Evolutionary conservation across 2,888 invertebrate species (phyloP), one percentile per base, ranked within the genome.

Genomic region (Hirtodrosophila trivittata): DNA sequence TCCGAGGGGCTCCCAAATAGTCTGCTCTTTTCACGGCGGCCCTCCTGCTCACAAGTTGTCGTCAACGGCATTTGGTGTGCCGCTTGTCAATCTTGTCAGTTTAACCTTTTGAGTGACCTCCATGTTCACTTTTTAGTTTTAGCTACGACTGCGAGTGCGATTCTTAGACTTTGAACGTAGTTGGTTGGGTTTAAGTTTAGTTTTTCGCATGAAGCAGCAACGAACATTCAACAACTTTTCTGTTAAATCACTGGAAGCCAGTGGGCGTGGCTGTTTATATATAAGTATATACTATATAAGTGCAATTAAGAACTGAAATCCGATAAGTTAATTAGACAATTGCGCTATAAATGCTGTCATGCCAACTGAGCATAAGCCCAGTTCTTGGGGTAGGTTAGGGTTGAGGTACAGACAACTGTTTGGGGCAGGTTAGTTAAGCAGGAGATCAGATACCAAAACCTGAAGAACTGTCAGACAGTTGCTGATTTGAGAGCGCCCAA

Each of bases 51-150:
- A n/a, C n/a, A n/a, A n/a, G n/a, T n/a, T n/a, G n/a, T n/a, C n/a
- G n/a, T n/a, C n/a, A n/a, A n/a, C n/a, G n/a, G n/a, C n/a, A n/a
- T n/a, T 52, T 57, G 46, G 26, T 42, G 60, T 33, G 75, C 54
- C 47, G 73, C 68, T 64, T 87, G 84, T 86, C 84, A 83, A 76
- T 87, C 77, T 77, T 68, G 84, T 74, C 84, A 84, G 77, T 77
- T 83, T 83, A 85, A 83, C 83, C 83, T 83, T 86, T 83, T 45
- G 65, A 12, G 25, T 85, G 72, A 83, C 87, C 83, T 82, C 85
- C 69, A 54, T 55, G 75, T 50, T 72, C 47, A 73, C 42, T 66
- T 77, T 77, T 66, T 52, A 66, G 51, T 60, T 43, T 33, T 57
- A 37, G 54, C 42, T 43, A 45, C 43, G 37, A 21, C 57, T 38